Conservation (phyloP, 2,797 vertebrate species). For the Erethizon dorsatum region DNA sequence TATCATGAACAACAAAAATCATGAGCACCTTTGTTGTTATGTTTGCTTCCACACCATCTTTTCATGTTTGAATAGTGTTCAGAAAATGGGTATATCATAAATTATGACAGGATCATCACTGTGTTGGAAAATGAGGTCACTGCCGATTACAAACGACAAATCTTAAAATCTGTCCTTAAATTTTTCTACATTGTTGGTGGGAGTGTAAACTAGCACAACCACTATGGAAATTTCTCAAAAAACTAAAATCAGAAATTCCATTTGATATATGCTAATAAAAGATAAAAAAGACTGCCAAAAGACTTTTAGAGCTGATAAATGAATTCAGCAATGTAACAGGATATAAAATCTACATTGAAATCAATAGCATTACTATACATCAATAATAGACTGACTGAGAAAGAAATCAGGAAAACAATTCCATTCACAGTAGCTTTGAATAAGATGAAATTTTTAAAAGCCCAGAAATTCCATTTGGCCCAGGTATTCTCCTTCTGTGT, state of each 20-base stretch:
- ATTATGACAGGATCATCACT: neutral
- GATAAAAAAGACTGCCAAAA: neutral
- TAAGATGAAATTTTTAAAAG: neutral
- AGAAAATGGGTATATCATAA: neutral
- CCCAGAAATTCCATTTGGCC: neutral
- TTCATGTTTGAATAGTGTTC: neutral
- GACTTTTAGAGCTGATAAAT: neutral
- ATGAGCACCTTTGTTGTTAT: accelerated
- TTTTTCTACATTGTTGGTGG: neutral
- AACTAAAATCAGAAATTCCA: neutral
- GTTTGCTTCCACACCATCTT: neutral
- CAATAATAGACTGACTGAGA: neutral
- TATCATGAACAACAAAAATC: neutral
- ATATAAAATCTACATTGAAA: neutral
- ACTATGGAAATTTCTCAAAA: neutral
- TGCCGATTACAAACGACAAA: neutral
- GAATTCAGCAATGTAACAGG: neutral
- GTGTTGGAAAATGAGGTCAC: neutral
- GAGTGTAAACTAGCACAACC: neutral
- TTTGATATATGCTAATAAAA: neutral
- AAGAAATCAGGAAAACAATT: neutral
- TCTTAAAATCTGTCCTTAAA: neutral
- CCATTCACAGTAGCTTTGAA: neutral
- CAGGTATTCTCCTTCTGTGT: neutral
- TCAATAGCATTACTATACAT: neutral